Evolutionary conservation across 2,797 vertebrate genomes (phyloP).

Genomic region (Lateolabrax maculatus): DNA sequence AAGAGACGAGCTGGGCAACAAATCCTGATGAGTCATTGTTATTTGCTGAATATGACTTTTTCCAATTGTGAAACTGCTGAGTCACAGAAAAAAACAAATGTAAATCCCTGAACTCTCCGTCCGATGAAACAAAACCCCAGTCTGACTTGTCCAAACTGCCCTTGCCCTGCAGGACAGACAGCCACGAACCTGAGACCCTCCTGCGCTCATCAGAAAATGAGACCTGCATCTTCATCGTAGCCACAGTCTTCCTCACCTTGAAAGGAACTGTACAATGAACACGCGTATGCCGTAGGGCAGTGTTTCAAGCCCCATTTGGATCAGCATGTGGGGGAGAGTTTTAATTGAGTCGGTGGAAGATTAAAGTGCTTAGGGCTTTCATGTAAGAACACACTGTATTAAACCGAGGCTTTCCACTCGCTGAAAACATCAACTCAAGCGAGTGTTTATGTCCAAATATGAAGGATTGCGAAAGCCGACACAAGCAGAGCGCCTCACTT

Average conservation of each 20-base stretch:
- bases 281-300: neutral
- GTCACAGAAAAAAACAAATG: constrained; percentile 16
- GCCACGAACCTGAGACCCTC: constrained; percentile 34
- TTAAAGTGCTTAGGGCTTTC: constrained; percentile 59
- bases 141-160: constrained; percentile 13
- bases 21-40: constrained; percentile 24
- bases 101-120: constrained; percentile 17
- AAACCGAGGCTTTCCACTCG: constrained; percentile 18
- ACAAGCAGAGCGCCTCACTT: constrained; percentile 11
- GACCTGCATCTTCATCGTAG: constrained; percentile 52
- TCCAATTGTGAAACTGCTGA: constrained; percentile 40
- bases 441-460: constrained; percentile 19
- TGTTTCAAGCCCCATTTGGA: constrained; percentile 12
- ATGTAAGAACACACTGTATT: constrained; percentile 21
- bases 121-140: constrained; percentile 44
- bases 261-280: neutral
- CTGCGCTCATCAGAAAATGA: constrained; percentile 68
- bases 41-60: neutral
- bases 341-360: constrained; percentile 57
- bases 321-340: constrained; percentile 18
- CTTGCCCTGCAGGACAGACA: constrained; percentile 20
- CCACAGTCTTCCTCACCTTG: constrained; percentile 37
- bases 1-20: neutral
- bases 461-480: neutral
- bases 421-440: constrained; percentile 20